Conservation (phyloP, 2,797 vertebrate species). For the Sorex maritimensis region DNA sequence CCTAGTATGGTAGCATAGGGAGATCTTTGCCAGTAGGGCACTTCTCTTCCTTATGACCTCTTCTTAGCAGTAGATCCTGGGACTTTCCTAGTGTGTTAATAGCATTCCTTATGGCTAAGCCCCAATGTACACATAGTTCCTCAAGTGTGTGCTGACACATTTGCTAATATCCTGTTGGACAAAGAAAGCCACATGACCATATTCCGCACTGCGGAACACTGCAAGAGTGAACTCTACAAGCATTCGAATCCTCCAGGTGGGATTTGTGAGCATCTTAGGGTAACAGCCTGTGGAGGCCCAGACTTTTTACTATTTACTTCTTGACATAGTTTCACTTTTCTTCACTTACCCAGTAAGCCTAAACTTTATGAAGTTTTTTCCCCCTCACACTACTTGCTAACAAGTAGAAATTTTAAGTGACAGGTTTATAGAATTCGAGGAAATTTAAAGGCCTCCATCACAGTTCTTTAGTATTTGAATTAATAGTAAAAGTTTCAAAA, state of each 20-base stretch:
- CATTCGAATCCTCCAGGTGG: not conserved
- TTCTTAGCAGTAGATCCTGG: not conserved
- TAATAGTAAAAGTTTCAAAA: not conserved
- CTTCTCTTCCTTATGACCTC: not conserved
- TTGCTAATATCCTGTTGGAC: not conserved
- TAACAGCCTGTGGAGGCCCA: not conserved
- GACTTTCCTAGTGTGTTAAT: not conserved
- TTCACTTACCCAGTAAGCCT: not conserved
- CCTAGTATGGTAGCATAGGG: not conserved
- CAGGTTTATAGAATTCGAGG: conserved; percentile 13
- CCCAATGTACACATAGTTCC: not conserved
- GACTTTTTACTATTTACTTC: not conserved
- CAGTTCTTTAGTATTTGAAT: conserved; percentile 41
- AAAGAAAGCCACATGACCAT: not conserved
- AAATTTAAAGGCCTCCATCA: not conserved
- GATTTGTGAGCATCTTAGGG: not conserved
- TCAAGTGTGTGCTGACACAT: not conserved
- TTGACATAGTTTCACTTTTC: too few species aligned
- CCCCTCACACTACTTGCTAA: not conserved
- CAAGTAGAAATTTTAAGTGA: conserved; percentile 26
- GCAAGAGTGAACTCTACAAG: not conserved
- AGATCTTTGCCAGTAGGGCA: not conserved
- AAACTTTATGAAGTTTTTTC: conserved; percentile 22
- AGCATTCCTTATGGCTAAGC: not conserved
- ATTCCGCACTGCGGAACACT: not conserved